phyloP scores from a whole-genome alignment of 2,113 vertebrate species.

The Clupea harengus region DNA sequence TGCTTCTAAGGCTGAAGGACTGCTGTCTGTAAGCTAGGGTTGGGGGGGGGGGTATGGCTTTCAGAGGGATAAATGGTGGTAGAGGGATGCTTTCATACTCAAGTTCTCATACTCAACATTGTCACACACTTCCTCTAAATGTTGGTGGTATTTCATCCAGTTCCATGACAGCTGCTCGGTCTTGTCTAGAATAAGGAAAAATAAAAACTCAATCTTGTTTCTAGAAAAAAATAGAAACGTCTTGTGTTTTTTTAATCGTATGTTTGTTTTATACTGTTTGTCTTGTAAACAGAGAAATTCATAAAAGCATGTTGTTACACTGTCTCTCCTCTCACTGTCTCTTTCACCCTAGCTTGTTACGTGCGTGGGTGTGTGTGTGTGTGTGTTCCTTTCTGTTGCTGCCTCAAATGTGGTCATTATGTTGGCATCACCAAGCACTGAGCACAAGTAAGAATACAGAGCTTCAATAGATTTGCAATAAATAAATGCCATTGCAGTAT shows the following conservation, averaged over 20 bases:
- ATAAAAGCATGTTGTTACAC: conserved; percentile 78
- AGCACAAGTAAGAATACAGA: background rate
- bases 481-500: background rate
- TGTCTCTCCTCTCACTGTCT: conserved; percentile 49
- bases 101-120: background rate
- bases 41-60: background rate
- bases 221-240: conserved; percentile 47
- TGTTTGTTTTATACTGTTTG: conserved; percentile 76
- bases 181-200: conserved; percentile 52
- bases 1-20: background rate
- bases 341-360: background rate
- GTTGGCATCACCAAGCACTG: background rate
- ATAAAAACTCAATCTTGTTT: conserved; percentile 53
- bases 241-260: conserved; percentile 62
- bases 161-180: conserved; percentile 59
- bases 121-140: background rate
- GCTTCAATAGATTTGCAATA: background rate
- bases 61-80: background rate
- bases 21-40: background rate
- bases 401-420: background rate
- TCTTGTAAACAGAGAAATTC: conserved; percentile 67
- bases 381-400: background rate
- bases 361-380: background rate
- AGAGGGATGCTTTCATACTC: background rate
- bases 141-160: conserved; percentile 58